phyloP scores from a whole-genome alignment of 2,113 vertebrate genomes.

The Copsychus sechellarum region DNA sequence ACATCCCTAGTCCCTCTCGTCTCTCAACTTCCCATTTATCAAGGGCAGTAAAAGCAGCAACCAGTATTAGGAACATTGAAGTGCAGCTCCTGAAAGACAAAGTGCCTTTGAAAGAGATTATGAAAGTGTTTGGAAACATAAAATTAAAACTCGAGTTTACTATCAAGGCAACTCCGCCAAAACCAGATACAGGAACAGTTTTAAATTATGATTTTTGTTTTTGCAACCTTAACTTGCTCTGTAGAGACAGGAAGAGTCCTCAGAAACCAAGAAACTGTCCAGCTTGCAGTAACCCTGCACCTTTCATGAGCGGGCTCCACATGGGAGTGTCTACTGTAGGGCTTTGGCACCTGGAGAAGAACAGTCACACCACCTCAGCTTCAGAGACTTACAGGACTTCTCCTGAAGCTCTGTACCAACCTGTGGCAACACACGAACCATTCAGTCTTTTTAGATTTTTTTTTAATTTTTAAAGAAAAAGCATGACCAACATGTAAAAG shows the following conservation, averaged over 20 bases:
- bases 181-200: background rate
- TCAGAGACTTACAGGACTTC: background rate
- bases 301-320: accelerated
- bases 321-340: background rate
- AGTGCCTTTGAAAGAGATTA: background rate
- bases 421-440: background rate
- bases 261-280: background rate
- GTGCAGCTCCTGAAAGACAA: background rate
- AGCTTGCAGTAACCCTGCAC: background rate
- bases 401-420: background rate
- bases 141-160: background rate
- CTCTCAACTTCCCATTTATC: background rate
- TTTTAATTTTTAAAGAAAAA: background rate
- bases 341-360: background rate
- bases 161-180: background rate
- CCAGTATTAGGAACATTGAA: background rate
- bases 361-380: background rate
- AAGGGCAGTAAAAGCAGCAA: background rate
- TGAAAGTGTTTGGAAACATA: background rate
- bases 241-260: background rate
- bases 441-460: background rate
- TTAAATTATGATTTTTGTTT: background rate
- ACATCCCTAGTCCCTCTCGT: background rate
- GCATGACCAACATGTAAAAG: background rate
- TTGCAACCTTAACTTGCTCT: background rate